These are phyloP conservation scores for Crioceris asparagi DNA, from an alignment of 2,888 invertebrate genomes.

Conservation along the genomic window DNA sequence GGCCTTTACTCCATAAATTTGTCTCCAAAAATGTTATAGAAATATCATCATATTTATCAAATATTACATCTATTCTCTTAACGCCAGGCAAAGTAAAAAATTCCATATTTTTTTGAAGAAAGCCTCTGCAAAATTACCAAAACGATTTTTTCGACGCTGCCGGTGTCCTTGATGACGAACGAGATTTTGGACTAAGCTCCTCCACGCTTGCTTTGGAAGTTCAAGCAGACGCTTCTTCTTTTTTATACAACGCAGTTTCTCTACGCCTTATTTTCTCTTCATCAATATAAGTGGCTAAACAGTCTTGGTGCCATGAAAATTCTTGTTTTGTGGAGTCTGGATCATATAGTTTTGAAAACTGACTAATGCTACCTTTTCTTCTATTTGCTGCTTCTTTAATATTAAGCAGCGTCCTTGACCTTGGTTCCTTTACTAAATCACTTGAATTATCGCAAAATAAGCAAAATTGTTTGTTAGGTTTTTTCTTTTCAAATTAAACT, in stretches of 20 bases:
- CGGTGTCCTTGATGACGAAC: neutral
- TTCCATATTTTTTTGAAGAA: conserved; percentile 15
- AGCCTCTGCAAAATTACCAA: conserved; percentile 17
- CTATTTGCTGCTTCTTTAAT: conserved; percentile 3
- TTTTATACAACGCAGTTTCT: neutral
- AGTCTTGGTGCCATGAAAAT: conserved; percentile 18
- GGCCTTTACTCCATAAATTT: conserved; percentile 20
- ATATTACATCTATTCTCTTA: conserved; percentile 12
- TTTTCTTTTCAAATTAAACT: too few relatives aligned
- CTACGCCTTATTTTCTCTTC: neutral
- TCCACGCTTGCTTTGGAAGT: neutral
- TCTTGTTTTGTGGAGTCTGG: conserved; percentile 4
- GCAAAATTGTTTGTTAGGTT: too few relatives aligned
- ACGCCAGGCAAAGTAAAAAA: conserved; percentile 8
- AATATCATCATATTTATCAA: conserved; percentile 15
- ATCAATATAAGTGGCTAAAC: conserved; percentile 24
- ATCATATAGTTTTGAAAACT: conserved; percentile 3
- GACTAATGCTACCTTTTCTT: conserved; percentile 4
- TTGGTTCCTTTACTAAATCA: conserved; percentile 3
- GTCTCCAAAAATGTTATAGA: conserved; percentile 13
- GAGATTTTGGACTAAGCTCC: neutral
- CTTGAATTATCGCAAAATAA: neutral
- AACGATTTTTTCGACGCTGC: neutral
- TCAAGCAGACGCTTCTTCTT: neutral
- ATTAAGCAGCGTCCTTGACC: conserved; percentile 1